These are phyloP conservation scores for Dendrolimus pini DNA, from an alignment of 2,888 invertebrate species.

Conservation along the genomic window DNA sequence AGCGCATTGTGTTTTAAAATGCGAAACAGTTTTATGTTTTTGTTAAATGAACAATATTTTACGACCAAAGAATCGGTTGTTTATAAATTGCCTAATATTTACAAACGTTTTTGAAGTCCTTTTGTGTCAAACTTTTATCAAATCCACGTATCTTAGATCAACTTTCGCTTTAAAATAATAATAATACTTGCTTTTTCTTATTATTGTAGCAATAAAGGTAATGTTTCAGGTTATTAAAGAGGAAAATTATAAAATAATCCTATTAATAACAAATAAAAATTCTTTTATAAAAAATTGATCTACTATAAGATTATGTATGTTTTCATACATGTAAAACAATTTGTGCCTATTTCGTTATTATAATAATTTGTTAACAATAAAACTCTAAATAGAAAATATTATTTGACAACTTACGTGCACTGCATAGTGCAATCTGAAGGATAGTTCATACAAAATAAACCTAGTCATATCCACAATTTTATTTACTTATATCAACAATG, in stretches of 20 bases:
- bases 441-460: slow-evolving; percentile 8
- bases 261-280: background rate
- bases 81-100: slow-evolving; percentile 6
- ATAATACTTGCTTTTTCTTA: too few relatives aligned
- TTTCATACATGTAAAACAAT: background rate
- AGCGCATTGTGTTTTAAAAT: too few relatives aligned
- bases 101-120: too few relatives aligned
- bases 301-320: background rate
- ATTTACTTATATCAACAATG: background rate
- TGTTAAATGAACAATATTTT: slow-evolving; percentile 8
- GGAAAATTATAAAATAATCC: too few relatives aligned
- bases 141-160: too few relatives aligned
- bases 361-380: slow-evolving; percentile 2
- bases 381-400: background rate
- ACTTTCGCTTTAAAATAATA: too few relatives aligned
- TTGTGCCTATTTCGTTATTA: slow-evolving; percentile 8
- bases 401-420: background rate
- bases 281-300: background rate
- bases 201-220: too few relatives aligned
- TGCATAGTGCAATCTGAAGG: too few relatives aligned
- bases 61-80: slow-evolving; percentile 46
- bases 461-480: slow-evolving; percentile 34
- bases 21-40: too few relatives aligned
- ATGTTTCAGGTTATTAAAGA: too few relatives aligned
- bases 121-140: too few relatives aligned